Base-by-base conservation (phyloP, 2,113 vertebrate species). In the Opisthocomus hoazin region DNA sequence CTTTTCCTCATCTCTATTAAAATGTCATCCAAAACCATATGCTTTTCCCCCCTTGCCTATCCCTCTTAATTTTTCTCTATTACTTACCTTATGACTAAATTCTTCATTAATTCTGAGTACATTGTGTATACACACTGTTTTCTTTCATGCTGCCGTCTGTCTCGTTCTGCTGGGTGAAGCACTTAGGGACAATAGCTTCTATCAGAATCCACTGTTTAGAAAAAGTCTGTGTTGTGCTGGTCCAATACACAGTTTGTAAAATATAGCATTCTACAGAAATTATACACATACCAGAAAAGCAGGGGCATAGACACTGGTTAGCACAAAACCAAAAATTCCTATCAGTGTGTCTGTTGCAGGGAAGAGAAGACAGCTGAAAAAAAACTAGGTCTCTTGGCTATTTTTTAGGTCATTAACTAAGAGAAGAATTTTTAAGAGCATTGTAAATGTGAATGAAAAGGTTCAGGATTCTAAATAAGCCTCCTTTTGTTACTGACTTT, bases 81-180 rank as follows among this genome's bases (percentile, higher is more conserved):
- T 94, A 85, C 69, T 95, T 60, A 82, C 68, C 37, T 82, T 39
- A 23, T 69, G 84, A 91, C 39, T 85, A 71, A 84, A 93, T 43
- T 61, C 48, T 89, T 95, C 73, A 87, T 89, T 83, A 86, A 92
- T 90, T 93, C 86, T 18, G 46, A 19, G 71, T 94, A 91, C 86
- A 79, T 29, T 58, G 48, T 74, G 77, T 90, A 96, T 95, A 80
- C 26, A 68, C 58, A 53, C 50, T 84, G 65, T 90, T 96, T 92
- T 87, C 37, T 82, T 93, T 94, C 92, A 53, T 89, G 65, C n/a
- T 84, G 53, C 53, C 0, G 3, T 96, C 85, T 93, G 71, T 90
- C 68, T 83, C 9, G 0, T 57, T 91, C 78, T 89, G n/a, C 26
- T 54, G 39, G 16, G 30, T 48, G 37, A 87, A 68, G 26, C 24